Conservation (phyloP, 2,797 vertebrate genomes). For the Allenopithecus nigroviridis region DNA sequence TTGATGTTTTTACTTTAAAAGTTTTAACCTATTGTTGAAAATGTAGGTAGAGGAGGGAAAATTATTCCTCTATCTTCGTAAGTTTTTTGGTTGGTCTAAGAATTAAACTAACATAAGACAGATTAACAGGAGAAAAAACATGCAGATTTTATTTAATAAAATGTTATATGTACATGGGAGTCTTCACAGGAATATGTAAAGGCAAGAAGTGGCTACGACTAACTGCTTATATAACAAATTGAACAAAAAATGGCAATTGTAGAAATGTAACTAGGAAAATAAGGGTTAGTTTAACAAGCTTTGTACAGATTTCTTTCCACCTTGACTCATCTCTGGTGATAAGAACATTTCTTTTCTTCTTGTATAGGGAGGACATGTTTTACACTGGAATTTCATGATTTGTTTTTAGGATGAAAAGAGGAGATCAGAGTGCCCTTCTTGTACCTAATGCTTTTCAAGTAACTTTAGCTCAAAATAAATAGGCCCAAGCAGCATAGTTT, state of each 20-base stretch:
- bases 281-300: neutral
- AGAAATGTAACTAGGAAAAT: neutral
- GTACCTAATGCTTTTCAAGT: neutral
- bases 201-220: neutral
- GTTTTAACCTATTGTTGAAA: neutral
- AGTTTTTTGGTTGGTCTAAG: neutral
- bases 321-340: neutral
- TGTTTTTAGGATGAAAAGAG: neutral
- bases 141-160: neutral
- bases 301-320: too few species aligned
- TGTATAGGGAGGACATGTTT: too few species aligned
- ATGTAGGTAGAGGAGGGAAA: neutral
- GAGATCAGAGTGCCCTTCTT: neutral
- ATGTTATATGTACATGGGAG: neutral
- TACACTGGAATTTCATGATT: neutral
- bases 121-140: neutral
- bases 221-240: neutral
- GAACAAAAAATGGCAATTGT: neutral
- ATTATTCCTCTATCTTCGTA: neutral
- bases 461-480: neutral
- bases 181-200: neutral
- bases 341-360: neutral
- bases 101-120: neutral
- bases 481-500: neutral
- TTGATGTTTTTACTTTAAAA: neutral